These are phyloP conservation scores for Athrips mouffetella DNA, from an alignment of 2,888 invertebrate genomes.

Conservation along the genomic window DNA sequence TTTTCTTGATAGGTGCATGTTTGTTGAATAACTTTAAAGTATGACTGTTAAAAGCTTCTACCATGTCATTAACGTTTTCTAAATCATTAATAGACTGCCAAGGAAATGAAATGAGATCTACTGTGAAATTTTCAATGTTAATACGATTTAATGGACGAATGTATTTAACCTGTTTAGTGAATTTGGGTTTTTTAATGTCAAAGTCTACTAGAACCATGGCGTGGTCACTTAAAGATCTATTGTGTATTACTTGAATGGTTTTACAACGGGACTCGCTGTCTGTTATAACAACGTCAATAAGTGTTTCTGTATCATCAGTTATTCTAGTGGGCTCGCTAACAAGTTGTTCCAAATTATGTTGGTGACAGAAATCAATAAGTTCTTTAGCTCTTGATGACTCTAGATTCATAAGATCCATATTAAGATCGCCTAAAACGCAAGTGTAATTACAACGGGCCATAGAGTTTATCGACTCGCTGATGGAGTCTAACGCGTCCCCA, in stretches of 20 bases:
- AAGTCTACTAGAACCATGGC: constrained; percentile 14
- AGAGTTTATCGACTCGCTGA: constrained; percentile 20
- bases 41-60: too few relatives aligned
- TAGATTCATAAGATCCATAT: constrained; percentile 16
- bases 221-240: constrained; percentile 15
- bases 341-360: constrained; percentile 19
- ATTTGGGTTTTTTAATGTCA: constrained; percentile 12
- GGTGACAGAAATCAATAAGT: constrained; percentile 6
- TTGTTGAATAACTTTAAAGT: too few relatives aligned
- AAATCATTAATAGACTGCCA: too few relatives aligned
- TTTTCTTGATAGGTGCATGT: too few relatives aligned
- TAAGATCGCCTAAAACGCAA: constrained; percentile 20
- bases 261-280: constrained; percentile 1
- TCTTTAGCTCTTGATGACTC: constrained; percentile 8
- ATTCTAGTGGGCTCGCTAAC: constrained; percentile 20
- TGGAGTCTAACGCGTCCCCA: constrained; percentile 17
- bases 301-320: constrained; percentile 13
- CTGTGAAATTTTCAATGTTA: too few relatives aligned
- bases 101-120: too few relatives aligned
- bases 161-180: too few relatives aligned
- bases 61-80: too few relatives aligned
- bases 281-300: constrained; percentile 21
- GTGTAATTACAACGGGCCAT: constrained; percentile 18
- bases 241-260: constrained; percentile 12
- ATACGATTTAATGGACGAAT: too few relatives aligned